phyloP scores from a whole-genome alignment of 2,797 vertebrate species.

The Anableps anableps region DNA sequence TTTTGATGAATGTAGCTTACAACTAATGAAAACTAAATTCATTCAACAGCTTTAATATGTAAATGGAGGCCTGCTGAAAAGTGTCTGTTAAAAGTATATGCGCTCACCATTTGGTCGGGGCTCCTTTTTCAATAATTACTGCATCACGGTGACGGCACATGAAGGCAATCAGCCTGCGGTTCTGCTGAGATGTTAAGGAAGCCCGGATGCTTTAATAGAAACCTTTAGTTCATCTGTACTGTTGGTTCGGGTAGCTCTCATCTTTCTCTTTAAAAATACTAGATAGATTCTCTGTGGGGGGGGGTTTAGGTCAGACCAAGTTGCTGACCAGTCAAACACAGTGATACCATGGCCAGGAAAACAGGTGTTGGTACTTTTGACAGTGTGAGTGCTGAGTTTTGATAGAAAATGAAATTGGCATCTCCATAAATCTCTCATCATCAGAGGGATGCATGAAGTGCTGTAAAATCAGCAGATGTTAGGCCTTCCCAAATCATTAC shows the following conservation, averaged over 20 bases:
- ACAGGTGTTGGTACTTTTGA: too few relatives aligned
- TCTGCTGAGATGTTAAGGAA: not conserved
- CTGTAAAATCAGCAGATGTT: too few relatives aligned
- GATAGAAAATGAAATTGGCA: too few relatives aligned
- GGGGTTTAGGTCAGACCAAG: too few relatives aligned
- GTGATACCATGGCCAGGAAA: too few relatives aligned
- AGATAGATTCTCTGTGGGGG: too few relatives aligned
- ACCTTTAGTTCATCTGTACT: not conserved
- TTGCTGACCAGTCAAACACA: too few relatives aligned
- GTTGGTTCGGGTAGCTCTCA: not conserved
- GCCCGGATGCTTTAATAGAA: not conserved
- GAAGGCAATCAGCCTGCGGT: not conserved
- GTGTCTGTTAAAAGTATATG: not conserved
- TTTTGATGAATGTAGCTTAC: not conserved
- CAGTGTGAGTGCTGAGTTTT: too few relatives aligned
- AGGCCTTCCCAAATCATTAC: too few relatives aligned
- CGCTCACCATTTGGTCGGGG: not conserved
- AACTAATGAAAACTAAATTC: not conserved
- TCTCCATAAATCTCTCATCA: too few relatives aligned
- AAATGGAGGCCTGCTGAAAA: not conserved
- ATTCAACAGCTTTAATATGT: not conserved
- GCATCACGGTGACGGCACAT: not conserved
- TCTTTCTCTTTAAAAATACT: too few relatives aligned
- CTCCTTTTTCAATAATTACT: not conserved
- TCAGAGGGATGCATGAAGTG: too few relatives aligned